phyloP scores from a whole-genome alignment of 30 jellyfish, hydroid and myxozoan species.

The Cassiopea xamachana region DNA sequence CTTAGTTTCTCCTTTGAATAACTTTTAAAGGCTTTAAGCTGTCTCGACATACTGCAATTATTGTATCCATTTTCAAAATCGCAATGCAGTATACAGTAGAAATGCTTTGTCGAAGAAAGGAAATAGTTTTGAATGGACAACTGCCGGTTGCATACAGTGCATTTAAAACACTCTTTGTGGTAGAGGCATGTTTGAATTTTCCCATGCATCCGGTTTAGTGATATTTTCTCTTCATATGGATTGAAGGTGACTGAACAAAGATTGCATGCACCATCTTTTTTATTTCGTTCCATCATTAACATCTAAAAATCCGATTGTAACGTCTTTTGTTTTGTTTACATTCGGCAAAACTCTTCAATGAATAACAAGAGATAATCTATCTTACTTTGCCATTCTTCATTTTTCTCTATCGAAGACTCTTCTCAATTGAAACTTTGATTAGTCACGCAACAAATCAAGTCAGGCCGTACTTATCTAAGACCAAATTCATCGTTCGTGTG shows the following conservation, averaged over 20 bases:
- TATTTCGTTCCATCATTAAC: conserved; percentile 9
- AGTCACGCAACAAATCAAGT: no score
- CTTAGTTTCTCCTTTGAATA: conserved; percentile 63
- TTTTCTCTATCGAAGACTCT: neutral
- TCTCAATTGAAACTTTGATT: neutral
- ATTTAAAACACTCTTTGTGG: conserved; percentile 85
- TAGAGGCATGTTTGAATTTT: conserved; percentile 61
- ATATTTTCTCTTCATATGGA: conserved; percentile 71
- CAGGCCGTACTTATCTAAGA: no score
- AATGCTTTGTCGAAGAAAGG: conserved; percentile 73
- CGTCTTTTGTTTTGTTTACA: neutral
- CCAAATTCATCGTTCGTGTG: neutral
- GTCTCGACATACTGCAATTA: conserved; percentile 78
- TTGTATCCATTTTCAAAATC: conserved; percentile 80
- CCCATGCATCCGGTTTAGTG: conserved; percentile 72
- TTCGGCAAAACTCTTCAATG: neutral
- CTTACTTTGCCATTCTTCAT: neutral
- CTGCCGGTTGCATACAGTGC: conserved; percentile 81
- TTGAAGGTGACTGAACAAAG: conserved; percentile 62
- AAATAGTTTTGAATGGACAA: conserved; percentile 78
- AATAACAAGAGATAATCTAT: neutral
- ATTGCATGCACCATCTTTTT: conserved; percentile 42
- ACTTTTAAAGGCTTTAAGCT: conserved; percentile 78
- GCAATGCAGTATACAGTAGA: conserved; percentile 88
- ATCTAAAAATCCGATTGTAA: neutral